Base-by-base conservation (phyloP, 2,888 invertebrate species). In the Polymixis lichenea region DNA sequence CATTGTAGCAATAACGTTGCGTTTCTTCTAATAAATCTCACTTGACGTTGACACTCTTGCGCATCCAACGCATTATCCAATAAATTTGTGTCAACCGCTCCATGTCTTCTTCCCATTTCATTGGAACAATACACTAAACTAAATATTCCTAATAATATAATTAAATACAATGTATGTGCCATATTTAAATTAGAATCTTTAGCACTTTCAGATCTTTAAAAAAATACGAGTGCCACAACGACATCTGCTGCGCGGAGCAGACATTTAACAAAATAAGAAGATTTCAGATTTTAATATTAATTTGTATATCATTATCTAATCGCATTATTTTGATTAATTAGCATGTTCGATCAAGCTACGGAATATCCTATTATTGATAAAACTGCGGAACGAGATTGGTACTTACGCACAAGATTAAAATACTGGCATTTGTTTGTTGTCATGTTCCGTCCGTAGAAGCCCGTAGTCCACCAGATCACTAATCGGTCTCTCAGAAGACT, bases 31-130 rank as follows among this genome's bases (percentile, higher is more conserved):
- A 85, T 77, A 61, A 55, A 55, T 64, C 49, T 53, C 1, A 85
- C 49, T 77, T 85, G 85, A 0, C 87, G 87, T 1, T 62, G 61
- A 38, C 85, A 85, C 60, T 85, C 85, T 32, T 75, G 53, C 4
- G 85, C 80, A 77, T 85, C 77, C 53, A 85, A 75, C 3, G 64
- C 87, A 51, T 62, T 28, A 22, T 83, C 83, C 38, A 83, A 46
- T 38, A 86, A 60, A 55, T 38, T 67, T n/a, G 69, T n/a, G 25
- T 83, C 72, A 5, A 83, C 19, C 9, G 78, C 72, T 60, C 25
- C 55, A 65, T 67, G 28, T 32, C 53, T 65, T 58, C 46, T 71
- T 61, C 8, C 56, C 17, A 56, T 28, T 65, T 67, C 70, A 51
- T 85, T 61, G 15, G 38, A 76, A 72, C 83, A 58, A 53, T 17